Percentiles rank a stretch among this genome's conserved stretches.
Conservation (phyloP, 2,113 vertebrate species). For the Myiozetetes cayanensis region DNA sequence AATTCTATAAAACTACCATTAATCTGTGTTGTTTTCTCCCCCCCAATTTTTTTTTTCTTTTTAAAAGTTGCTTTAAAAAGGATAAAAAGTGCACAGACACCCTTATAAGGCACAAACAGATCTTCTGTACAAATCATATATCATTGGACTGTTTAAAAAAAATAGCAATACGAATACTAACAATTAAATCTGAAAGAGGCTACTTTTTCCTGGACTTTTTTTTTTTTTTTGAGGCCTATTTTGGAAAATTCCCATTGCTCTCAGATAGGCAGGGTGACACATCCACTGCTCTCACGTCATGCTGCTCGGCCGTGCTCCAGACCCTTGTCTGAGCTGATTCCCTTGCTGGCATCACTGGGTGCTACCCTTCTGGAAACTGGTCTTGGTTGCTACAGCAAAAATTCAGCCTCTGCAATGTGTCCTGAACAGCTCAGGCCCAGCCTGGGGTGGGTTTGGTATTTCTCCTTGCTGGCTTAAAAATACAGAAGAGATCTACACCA, state of each 20-base stretch:
- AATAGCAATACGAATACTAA: conserved; percentile 57
- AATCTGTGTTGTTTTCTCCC: conserved; percentile 46
- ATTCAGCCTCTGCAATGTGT: neutral
- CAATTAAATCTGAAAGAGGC: conserved; percentile 54
- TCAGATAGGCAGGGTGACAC: neutral
- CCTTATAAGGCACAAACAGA: conserved; percentile 85
- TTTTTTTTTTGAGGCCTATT: neutral
- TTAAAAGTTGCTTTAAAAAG: conserved; percentile 76
- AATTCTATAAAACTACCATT: conserved; percentile 66
- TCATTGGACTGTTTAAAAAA: conserved; percentile 54
- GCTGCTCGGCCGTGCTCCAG: fast-evolving
- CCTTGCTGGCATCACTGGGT: neutral
- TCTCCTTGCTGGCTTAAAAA: conserved; percentile 1
- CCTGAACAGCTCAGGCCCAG: neutral
- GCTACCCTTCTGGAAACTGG: neutral
- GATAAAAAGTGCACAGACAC: conserved; percentile 83
- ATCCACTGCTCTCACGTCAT: neutral
- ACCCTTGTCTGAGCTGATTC: neutral
- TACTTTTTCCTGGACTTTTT: conserved; percentile 37
- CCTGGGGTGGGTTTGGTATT: neutral
- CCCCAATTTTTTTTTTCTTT: conserved; percentile 1
- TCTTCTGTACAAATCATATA: conserved; percentile 70
- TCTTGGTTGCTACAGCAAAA: neutral
- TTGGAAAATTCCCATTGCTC: conserved; percentile 19
- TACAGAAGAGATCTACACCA: neutral